Evolutionary conservation across 2,888 invertebrate species (phyloP), one percentile per base, ranked within the genome.

Genomic region (Mythimna loreyi): DNA sequence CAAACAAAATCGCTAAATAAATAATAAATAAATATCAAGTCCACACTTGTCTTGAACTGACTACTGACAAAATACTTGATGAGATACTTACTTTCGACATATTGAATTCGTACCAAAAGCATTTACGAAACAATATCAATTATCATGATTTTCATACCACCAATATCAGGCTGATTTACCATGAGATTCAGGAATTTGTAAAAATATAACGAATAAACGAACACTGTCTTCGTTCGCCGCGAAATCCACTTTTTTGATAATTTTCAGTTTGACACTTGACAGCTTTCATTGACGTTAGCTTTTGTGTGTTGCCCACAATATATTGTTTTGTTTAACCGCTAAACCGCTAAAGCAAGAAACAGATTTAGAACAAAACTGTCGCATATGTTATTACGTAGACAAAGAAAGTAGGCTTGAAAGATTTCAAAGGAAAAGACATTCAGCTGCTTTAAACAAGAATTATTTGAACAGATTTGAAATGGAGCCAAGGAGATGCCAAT

Each of bases 401-500:
- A n/a, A n/a, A n/a, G n/a, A n/a, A n/a, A n/a, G n/a, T n/a, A n/a
- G n/a, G n/a, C n/a, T n/a, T n/a, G 97, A 97, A 80, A 96, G 96
- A 23, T 96, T 97, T 87, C 97, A 98, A 85, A 97, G 97, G 56
- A 97, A 96, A 87, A 96, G 97, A 67, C 95, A 97, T 80, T 96
- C 97, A 1, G 96, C 97, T 0, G 96, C 96, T 49, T 92, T 97
- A 30, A 99, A 98, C 90, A 97, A 97, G 78, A 97, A 97, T 81
- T 99, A 97, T 90, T 96, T 98, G 75, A 97, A 98, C 81, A 96
- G 98, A 84, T 97, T 97, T 67, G 98, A 98, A 19, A 98, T 94
- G 99, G 99, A 8, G 94, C 97, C 8, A 99, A 99, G 89, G 97
- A 97, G 90, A 96, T 98, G 67, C 99, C 99, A 4, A 97, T 98